Evolutionary conservation across 2,888 invertebrate genomes (phyloP).

Genomic region (Endotricha flammealis): DNA sequence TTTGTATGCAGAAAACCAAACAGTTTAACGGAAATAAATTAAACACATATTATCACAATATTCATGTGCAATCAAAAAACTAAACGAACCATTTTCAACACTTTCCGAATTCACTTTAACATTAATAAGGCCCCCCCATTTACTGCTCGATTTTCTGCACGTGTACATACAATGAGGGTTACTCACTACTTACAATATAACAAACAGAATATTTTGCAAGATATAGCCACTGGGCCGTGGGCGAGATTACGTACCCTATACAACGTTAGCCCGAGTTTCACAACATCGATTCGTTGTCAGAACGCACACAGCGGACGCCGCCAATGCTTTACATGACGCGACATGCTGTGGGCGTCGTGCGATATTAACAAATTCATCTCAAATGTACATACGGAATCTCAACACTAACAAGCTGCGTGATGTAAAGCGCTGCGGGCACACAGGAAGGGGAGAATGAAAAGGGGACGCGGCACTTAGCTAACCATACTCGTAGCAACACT

Average conservation of each 20-base stretch:
- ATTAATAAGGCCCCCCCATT: slow-evolving; percentile 9
- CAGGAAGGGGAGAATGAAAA: background rate
- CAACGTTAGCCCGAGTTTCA: slow-evolving; percentile 38
- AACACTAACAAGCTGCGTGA: background rate
- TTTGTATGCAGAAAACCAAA: background rate
- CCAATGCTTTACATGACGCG: slow-evolving; percentile 2
- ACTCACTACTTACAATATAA: slow-evolving; percentile 29
- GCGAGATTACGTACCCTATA: slow-evolving; percentile 24
- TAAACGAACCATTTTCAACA: background rate
- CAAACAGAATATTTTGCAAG: slow-evolving; percentile 71
- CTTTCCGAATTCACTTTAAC: background rate
- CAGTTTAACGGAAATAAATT: background rate
- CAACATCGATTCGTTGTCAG: slow-evolving; percentile 60
- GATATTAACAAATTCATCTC: too few species aligned
- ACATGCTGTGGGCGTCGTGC: background rate
- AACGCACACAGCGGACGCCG: background rate
- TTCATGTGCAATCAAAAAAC: background rate
- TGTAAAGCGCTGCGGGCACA: background rate
- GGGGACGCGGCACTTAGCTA: background rate
- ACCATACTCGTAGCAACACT: background rate
- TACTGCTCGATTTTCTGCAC: background rate
- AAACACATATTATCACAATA: background rate
- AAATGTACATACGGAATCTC: background rate
- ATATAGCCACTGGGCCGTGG: slow-evolving; percentile 37
- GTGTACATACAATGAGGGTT: slow-evolving; percentile 1